Conservation (phyloP, 2,888 invertebrate genomes). For the Listrodromus nycthemerus region DNA sequence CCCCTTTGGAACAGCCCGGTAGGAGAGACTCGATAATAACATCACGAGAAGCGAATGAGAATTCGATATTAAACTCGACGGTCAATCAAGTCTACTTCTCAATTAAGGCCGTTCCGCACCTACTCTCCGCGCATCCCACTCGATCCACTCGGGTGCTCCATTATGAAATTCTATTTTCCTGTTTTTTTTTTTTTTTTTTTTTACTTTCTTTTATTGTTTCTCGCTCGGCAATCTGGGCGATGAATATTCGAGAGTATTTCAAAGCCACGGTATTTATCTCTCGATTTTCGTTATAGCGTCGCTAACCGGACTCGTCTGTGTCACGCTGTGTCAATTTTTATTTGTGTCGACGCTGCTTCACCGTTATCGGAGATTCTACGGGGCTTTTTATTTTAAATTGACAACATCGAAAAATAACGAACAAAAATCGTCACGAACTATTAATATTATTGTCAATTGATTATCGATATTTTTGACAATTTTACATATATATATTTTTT, state of each 20-base stretch:
- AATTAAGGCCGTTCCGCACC: slow-evolving; percentile 61
- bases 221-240: slow-evolving; percentile 60
- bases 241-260: slow-evolving; percentile 29
- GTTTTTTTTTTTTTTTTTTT: slow-evolving; percentile 32
- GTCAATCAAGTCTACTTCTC: slow-evolving; percentile 63
- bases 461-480: too few relatives aligned
- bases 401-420: background rate
- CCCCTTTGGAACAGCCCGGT: slow-evolving; percentile 59
- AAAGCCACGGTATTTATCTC: slow-evolving; percentile 50
- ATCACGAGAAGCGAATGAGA: slow-evolving; percentile 66
- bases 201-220: slow-evolving; percentile 47
- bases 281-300: background rate
- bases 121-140: slow-evolving; percentile 46
- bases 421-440: too few relatives aligned
- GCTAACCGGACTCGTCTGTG: background rate
- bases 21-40: slow-evolving; percentile 69
- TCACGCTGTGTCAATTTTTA: background rate
- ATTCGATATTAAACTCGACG: slow-evolving; percentile 69
- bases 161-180: slow-evolving; percentile 66
- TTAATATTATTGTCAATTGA: too few relatives aligned
- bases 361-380: background rate
- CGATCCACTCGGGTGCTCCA: slow-evolving; percentile 64
- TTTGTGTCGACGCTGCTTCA: background rate
- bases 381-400: background rate
- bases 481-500: too few relatives aligned